Conservation (phyloP, 2,888 invertebrate genomes). For the Apocheima hispidaria region DNA sequence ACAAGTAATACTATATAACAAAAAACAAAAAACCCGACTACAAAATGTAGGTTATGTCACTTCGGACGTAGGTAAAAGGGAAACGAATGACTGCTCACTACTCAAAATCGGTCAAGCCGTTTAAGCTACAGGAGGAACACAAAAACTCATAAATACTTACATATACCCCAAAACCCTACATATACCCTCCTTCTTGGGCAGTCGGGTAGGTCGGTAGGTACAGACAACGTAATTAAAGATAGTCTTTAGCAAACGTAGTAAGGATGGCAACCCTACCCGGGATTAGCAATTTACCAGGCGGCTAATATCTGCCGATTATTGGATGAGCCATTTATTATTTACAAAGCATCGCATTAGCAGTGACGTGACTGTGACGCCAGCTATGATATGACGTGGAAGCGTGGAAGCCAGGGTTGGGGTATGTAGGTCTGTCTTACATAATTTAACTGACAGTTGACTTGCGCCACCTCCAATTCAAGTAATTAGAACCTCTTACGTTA, state of each 20-base stretch:
- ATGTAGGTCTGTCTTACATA: conserved; percentile 4
- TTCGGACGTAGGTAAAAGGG: too few species aligned
- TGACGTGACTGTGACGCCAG: conserved; percentile 9
- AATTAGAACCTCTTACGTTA: not conserved
- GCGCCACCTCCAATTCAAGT: not conserved
- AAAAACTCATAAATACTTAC: too few species aligned
- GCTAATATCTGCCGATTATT: conserved; percentile 62
- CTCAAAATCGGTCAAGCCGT: too few species aligned
- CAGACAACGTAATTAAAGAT: not conserved
- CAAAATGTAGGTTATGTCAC: too few species aligned
- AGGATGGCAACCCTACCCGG: conserved; percentile 33
- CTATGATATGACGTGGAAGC: conserved; percentile 3
- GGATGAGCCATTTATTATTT: conserved; percentile 52
- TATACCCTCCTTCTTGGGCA: too few species aligned
- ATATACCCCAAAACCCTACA: too few species aligned
- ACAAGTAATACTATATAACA: too few species aligned
- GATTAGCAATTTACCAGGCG: conserved; percentile 71
- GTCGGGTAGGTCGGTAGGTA: too few species aligned
- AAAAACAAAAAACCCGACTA: too few species aligned
- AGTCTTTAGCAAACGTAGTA: not conserved
- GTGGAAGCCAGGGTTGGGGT: conserved; percentile 2
- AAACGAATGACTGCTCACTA: too few species aligned
- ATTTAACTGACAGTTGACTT: conserved; percentile 12
- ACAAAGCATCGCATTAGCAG: conserved; percentile 37
- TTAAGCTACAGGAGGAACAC: too few species aligned